phyloP scores from a whole-genome alignment of 2,113 vertebrate genomes.

The Pipra filicauda region DNA sequence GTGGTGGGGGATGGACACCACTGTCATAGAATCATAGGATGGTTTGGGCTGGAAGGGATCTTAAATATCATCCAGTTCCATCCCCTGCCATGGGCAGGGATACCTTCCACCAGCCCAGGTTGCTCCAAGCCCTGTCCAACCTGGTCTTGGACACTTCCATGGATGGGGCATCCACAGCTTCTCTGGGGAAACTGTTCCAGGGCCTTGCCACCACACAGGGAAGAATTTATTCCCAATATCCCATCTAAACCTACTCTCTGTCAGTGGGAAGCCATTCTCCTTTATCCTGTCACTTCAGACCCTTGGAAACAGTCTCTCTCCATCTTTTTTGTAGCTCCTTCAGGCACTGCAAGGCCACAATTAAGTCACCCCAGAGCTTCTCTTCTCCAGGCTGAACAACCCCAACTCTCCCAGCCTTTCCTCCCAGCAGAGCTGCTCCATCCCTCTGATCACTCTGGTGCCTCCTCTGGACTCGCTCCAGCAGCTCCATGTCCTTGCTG shows the following conservation, averaged over 20 bases:
- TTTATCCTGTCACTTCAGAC: not conserved
- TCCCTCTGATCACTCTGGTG: not conserved
- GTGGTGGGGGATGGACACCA: not conserved
- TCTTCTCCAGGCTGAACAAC: not conserved
- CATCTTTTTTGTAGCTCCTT: not conserved
- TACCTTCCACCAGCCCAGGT: not conserved
- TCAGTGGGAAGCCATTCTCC: not conserved
- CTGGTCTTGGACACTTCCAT: not conserved
- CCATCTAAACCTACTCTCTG: not conserved
- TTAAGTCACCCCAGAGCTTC: not conserved
- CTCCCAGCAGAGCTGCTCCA: not conserved
- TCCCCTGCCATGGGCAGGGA: not conserved
- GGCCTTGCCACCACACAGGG: not conserved
- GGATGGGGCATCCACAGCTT: not conserved
- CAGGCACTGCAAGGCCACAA: not conserved
- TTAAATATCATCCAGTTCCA: not conserved
- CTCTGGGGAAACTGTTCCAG: not conserved
- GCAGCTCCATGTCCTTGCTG: not conserved
- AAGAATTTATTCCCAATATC: too few relatives aligned
- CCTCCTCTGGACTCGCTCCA: not conserved
- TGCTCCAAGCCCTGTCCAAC: fast-evolving
- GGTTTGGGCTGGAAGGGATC: not conserved
- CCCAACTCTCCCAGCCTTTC: not conserved
- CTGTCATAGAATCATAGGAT: not conserved
- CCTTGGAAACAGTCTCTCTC: not conserved